Conservation (phyloP, 2,888 invertebrate species). For the Drosophila borealis region DNA sequence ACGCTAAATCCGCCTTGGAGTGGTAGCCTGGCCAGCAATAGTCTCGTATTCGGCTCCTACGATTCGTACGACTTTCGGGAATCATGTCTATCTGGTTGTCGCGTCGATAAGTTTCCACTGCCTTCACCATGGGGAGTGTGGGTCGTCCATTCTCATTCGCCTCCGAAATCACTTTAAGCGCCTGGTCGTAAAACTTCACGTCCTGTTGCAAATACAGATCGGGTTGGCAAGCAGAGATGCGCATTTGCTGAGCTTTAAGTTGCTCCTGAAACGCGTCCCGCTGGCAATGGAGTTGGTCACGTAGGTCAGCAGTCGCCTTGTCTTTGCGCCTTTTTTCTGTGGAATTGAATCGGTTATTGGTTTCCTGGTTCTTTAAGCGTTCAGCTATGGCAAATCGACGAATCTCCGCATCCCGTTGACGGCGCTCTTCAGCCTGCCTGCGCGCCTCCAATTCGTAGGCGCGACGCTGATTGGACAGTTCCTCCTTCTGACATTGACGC, state of each 20-base stretch:
- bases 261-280: slow-evolving; percentile 35
- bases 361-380: slow-evolving; percentile 55
- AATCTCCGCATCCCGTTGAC: slow-evolving; percentile 19
- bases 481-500: slow-evolving; percentile 43
- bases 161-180: slow-evolving; percentile 73
- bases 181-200: slow-evolving; percentile 79
- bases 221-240: slow-evolving; percentile 35
- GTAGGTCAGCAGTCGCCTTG: slow-evolving; percentile 19
- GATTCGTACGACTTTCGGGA: slow-evolving; percentile 32
- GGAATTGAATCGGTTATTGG: slow-evolving; percentile 35
- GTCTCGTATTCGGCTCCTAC: slow-evolving; percentile 47
- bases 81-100: slow-evolving; percentile 52
- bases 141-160: slow-evolving; percentile 78
- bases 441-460: slow-evolving; percentile 48
- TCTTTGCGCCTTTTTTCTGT: slow-evolving; percentile 15
- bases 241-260: slow-evolving; percentile 34
- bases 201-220: slow-evolving; percentile 71
- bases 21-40: slow-evolving; percentile 63
- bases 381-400: slow-evolving; percentile 51
- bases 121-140: slow-evolving; percentile 78
- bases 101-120: slow-evolving; percentile 75
- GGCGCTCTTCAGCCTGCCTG: slow-evolving; percentile 17
- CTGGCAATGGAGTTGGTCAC: slow-evolving; percentile 36
- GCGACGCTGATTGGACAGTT: slow-evolving; percentile 50
- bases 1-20: slow-evolving; percentile 60